Conservation (phyloP, 2,888 invertebrate genomes). For the Cerastis rubricosa region DNA sequence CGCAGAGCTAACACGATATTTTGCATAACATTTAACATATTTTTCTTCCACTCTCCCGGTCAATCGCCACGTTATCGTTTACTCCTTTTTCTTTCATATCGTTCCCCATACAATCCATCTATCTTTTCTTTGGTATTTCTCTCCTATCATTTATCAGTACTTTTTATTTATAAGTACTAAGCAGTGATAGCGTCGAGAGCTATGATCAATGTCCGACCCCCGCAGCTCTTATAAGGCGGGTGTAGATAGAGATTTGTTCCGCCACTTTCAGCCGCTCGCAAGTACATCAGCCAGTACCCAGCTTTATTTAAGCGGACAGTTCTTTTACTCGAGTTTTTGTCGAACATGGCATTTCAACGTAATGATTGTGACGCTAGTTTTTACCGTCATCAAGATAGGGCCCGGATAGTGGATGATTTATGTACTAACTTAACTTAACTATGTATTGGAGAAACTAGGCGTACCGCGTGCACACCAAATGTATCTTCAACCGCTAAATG, state of each 20-base stretch:
- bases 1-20: too few species aligned
- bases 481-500: background rate
- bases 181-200: background rate
- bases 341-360: conserved; percentile 17
- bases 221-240: conserved; percentile 39
- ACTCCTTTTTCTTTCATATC: background rate
- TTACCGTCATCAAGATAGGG: conserved; percentile 18
- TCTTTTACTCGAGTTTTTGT: conserved; percentile 20
- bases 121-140: background rate
- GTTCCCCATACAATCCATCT: background rate
- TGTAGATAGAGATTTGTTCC: conserved; percentile 38
- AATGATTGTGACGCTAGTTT: conserved; percentile 25
- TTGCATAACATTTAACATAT: background rate
- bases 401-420: background rate
- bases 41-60: background rate
- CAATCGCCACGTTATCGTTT: background rate
- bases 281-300: conserved; percentile 45
- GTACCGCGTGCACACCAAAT: background rate
- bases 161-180: background rate
- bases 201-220: conserved; percentile 25
- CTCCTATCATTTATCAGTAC: background rate
- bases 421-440: background rate
- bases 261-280: conserved; percentile 41
- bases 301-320: conserved; percentile 39
- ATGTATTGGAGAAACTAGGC: background rate